Base-by-base conservation (phyloP, 2,113 vertebrate species). In the Hippocampus abdominalis region DNA sequence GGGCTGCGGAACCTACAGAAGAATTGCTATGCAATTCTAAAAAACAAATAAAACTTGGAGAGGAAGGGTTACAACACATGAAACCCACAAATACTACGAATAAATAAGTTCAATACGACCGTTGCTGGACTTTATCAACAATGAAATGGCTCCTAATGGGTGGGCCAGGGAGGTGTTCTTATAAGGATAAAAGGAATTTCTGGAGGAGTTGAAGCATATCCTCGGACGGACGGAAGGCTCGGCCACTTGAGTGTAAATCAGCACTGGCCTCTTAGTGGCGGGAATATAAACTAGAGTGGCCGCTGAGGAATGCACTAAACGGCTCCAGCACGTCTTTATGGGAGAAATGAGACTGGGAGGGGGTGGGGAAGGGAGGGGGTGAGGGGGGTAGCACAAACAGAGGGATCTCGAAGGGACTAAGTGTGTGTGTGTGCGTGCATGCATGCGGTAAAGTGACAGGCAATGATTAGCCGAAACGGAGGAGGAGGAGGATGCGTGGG, bases 401-500 rank as follows among this genome's bases (percentile, higher is more conserved):
- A 65, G 73, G 70, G 65, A 77, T 49, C 8, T 48, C 72, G 67
- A 82, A 71, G 62, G 51, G 71, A 68, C 81, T 56, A 76, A 69
- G 78, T 72, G 76, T 25, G 54, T 74, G 29, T 44, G n/a, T 8
- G 44, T 73, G 72, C 70, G 72, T 75, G 73, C 69, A 70, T 60
- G 87, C 75, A 79, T 84, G 85, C 72, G 86, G 80, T 46, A 75
- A 82, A 88, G 80, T 86, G 89, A 91, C 87, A 89, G 77, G 85
- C 85, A 76, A 88, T 85, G 88, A 88, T 90, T 88, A 89, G 86
- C 71, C 73, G 77, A 77, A 89, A 72, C 84, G 81, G 85, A 84
- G 87, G 85, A 89, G 84, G 82, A 82, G 87, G 86, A 87, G 81
- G 80, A 82, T 81, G 79, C 81, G 89, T 91, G 87, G 88, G 88